phyloP scores from a whole-genome alignment of 2,797 vertebrate species.

The Echeneis naucrates region DNA sequence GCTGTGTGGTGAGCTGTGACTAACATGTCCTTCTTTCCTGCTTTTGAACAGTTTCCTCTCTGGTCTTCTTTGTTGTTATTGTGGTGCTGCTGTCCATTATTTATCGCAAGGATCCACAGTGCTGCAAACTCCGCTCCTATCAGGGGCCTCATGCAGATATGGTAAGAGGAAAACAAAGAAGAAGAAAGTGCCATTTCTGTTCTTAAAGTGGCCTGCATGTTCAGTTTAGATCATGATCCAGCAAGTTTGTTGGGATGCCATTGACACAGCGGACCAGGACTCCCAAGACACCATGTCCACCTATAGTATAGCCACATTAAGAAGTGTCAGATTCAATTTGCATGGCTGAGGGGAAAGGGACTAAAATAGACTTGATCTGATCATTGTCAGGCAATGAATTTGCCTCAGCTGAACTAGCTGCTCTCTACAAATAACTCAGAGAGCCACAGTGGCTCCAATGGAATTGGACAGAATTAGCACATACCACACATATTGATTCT shows the following conservation, averaged over 20 bases:
- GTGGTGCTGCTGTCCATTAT: constrained; percentile 86
- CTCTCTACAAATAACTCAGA: constrained; percentile 51
- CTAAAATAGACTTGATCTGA: constrained; percentile 69
- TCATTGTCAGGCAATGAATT: constrained; percentile 64
- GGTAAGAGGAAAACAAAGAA: constrained; percentile 60
- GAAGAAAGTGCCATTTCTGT: constrained; percentile 35
- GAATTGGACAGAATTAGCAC: constrained; percentile 61
- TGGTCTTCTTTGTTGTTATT: constrained; percentile 85
- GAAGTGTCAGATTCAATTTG: constrained; percentile 69
- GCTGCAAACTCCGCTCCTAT: constrained; percentile 87
- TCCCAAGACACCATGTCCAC: constrained; percentile 27
- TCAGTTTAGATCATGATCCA: constrained; percentile 28
- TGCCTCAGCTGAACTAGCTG: constrained; percentile 56
- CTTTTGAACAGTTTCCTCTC: constrained; percentile 80
- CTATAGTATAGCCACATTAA: constrained; percentile 23
- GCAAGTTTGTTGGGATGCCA: constrained; percentile 26
- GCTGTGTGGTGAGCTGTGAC: constrained; percentile 15
- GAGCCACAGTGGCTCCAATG: constrained; percentile 56
- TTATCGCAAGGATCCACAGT: constrained; percentile 84
- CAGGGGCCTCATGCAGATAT: constrained; percentile 82
- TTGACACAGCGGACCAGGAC: constrained; percentile 5
- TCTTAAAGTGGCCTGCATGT: constrained; percentile 31
- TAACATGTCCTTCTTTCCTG: constrained; percentile 29
- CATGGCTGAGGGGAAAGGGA: constrained; percentile 49
- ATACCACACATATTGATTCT: constrained; percentile 37